phyloP scores from a whole-genome alignment of 2,797 vertebrate genomes.

The Sardinella longiceps region DNA sequence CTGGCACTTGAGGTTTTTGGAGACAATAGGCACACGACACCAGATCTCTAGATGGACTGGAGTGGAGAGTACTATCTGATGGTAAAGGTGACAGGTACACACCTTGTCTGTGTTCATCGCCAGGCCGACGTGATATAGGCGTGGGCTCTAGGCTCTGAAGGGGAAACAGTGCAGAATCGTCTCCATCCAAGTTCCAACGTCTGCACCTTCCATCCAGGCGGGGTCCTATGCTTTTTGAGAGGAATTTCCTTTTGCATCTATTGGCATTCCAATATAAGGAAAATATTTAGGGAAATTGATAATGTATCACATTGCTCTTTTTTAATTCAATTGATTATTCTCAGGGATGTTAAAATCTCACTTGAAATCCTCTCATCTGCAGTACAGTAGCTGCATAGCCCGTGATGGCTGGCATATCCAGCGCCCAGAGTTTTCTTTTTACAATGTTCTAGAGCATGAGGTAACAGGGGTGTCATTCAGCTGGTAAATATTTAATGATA shows the following conservation, averaged over 20 bases:
- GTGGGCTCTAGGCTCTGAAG: not conserved
- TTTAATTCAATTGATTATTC: not conserved
- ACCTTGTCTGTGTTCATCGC: not conserved
- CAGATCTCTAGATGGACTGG: not conserved
- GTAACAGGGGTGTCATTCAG: not conserved
- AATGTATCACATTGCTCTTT: not conserved
- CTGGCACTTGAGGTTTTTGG: not conserved
- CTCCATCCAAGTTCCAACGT: slow-evolving; percentile 3
- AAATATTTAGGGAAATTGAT: not conserved
- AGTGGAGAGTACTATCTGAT: not conserved
- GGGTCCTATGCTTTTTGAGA: not conserved
- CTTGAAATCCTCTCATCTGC: not conserved
- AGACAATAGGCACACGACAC: not conserved
- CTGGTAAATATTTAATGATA: slow-evolving; percentile 16
- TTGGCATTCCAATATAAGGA: not conserved
- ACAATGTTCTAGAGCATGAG: not conserved
- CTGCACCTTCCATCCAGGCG: not conserved
- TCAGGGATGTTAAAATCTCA: not conserved
- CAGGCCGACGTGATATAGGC: not conserved
- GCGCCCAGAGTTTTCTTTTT: not conserved
- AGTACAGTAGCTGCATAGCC: not conserved
- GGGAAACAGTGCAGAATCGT: not conserved
- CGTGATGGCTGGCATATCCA: not conserved
- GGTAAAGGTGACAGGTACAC: not conserved
- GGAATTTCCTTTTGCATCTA: not conserved